phyloP scores from a whole-genome alignment of 2,113 vertebrate species.

The Prolemur simus region DNA sequence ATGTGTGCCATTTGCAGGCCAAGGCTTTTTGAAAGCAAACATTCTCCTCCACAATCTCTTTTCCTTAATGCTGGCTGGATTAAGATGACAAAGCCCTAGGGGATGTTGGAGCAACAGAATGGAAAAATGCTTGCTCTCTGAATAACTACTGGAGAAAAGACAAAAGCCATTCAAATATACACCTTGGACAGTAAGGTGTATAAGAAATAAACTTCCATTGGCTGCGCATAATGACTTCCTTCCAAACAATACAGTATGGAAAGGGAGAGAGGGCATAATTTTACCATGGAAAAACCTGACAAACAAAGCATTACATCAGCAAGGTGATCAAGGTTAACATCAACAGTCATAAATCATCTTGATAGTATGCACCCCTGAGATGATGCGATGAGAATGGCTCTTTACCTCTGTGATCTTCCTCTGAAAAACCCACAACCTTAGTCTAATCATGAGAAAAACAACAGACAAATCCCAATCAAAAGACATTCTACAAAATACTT shows the following conservation, averaged over 20 bases:
- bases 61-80: slow-evolving; percentile 36
- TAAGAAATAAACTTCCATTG: not conserved
- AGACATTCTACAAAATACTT: not conserved
- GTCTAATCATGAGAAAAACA: not conserved
- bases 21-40: slow-evolving; percentile 71
- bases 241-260: not conserved
- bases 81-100: slow-evolving; percentile 37
- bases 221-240: not conserved
- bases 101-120: not conserved
- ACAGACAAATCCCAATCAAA: not conserved
- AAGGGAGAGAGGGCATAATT: not conserved
- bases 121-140: not conserved
- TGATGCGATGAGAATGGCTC: not conserved
- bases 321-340: not conserved
- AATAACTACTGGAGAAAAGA: not conserved
- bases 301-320: not conserved
- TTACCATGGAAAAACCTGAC: not conserved
- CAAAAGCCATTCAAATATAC: not conserved
- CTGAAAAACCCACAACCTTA: not conserved
- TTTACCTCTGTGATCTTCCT: not conserved
- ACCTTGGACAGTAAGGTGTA: not conserved
- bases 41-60: slow-evolving; percentile 58
- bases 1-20: slow-evolving; percentile 76
- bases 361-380: not conserved
- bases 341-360: not conserved